Evolutionary conservation across 2,797 vertebrate genomes (phyloP), one percentile per base, ranked within the genome.

Genomic region (Rousettus madagascariensis): DNA sequence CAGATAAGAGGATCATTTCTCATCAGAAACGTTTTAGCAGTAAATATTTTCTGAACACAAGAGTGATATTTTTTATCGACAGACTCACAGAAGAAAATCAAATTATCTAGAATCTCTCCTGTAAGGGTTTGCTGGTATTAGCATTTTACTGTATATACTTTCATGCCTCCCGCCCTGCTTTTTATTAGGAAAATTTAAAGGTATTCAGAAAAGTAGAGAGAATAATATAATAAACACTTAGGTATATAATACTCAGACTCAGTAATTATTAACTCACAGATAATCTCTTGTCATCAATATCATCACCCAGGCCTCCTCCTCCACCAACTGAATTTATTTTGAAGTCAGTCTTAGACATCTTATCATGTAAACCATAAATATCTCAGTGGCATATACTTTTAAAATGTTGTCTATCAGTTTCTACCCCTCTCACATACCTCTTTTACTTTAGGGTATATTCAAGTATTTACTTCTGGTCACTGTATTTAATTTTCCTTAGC

Each of bases 151-250:
- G 4, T 55, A 26, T 78, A 30, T 74, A 38, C 20, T 87, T 95
- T 59, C 16, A 49, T 51, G 1, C 6, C 11, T 1, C 33, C 30
- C 20, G 46, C 3, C 6, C 9, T 6, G 0, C 20, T 92, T 92
- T 86, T 95, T 92, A 71, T 89, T 63, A 55, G 86, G n/a, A 46
- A 93, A 71, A 86, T 95, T 86, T n/a, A 72, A 95, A 94, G 72
- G 20, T 85, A 51, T 65, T 92, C 30, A 71, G 85, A 86, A 86
- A 89, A 72, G 55, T 72, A 79, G 41, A 84, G 49, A 63, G 30
- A 90, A 22, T 53, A 78, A 13, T 78, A n/a, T 68, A 83, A 51
- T 74, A 92, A 94, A 53, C 36, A n/a, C 41, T 51, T 28, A 49
- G 3, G 2, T 57, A 36, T 84, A 84, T 55, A 26, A 57, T 84